Base-by-base conservation (phyloP, 2,888 invertebrate species). In the Tetragonula carbonaria region DNA sequence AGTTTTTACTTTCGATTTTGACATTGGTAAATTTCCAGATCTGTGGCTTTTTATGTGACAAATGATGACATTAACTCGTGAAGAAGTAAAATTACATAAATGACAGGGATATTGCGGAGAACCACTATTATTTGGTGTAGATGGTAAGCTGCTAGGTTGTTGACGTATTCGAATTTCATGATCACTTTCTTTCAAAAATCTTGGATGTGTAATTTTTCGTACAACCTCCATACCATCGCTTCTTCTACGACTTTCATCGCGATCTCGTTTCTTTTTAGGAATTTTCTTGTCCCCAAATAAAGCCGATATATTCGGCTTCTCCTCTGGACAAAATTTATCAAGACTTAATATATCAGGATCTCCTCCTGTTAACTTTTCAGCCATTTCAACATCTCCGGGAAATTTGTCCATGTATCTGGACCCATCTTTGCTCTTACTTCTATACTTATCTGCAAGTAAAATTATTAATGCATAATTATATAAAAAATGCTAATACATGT, bases 1-100 rank as follows among this genome's bases (percentile, higher is more conserved):
- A 72, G 90, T 80, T 85, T 90, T 91, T 66, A 92, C 84, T 89
- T 92, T 88, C 50, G 91, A 88, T 70, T 90, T 91, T 66, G 91
- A 82, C 38, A 88, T 68, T 2, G 92, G 91, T 23, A 93, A 87
- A 45, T 92, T 90, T 72, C 96, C 95, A 77, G 95, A 95, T 90
- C 96, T 95, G 91, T 97, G 97, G 88, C 96, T 96, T 95, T 97
- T 97, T 82, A 96, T 96, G 92, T 98, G 97, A 86, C 96, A 94
- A 85, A 97, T 96, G 92, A 97, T 96, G 66, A 97, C 97, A 93
- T 97, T 97, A 45, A 97, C 95, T 51, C 97, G 96, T 23, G 95
- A 95, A 53, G 97, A 96, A 45, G 96, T 95, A 91, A 97, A 97
- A 75, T 95, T 93, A 91, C 97, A 97, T 55, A 96, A 94, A 89